Evolutionary conservation across 1,140 invertebrate species (phyloP).

Genomic region (Cecropterus lyciades): DNA sequence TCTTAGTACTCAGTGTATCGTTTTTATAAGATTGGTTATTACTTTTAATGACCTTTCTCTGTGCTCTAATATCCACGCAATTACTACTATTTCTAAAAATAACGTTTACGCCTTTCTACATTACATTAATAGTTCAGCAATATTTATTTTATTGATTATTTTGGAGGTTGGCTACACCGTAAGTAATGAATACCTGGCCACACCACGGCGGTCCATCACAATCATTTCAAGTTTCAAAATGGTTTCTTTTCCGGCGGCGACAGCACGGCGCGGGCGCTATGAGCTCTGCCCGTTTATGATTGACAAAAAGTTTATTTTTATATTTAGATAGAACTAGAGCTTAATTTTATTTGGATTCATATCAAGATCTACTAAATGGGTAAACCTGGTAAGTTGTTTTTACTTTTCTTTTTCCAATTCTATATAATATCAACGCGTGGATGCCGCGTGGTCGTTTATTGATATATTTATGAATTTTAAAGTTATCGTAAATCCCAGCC

Average conservation of each 20-base stretch:
- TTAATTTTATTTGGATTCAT: slow-evolving; percentile 34
- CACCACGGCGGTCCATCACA: background rate
- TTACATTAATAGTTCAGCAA: no score
- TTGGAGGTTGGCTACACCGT: no score
- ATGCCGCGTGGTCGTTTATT: slow-evolving; percentile 49
- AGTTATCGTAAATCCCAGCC: no score
- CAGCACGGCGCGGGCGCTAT: slow-evolving; percentile 61
- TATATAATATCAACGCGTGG: slow-evolving; percentile 26
- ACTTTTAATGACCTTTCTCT: no score
- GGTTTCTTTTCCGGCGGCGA: slow-evolving; percentile 66
- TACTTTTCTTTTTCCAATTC: background rate
- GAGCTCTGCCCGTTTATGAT: slow-evolving; percentile 53
- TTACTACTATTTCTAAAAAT: no score
- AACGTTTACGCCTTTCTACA: no score
- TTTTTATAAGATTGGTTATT: no score
- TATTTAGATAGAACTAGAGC: slow-evolving; percentile 55
- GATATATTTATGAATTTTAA: background rate
- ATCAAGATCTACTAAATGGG: slow-evolving; percentile 53
- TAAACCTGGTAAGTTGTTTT: slow-evolving; percentile 67
- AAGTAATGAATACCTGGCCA: background rate
- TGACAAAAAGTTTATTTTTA: slow-evolving; percentile 60
- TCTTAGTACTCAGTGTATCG: no score
- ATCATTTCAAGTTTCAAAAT: slow-evolving; percentile 48
- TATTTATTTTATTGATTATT: no score
- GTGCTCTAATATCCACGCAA: no score